A percentile compares a stretch with the other conserved stretches of the same genome.
Evolutionary conservation across 2,888 invertebrate genomes (phyloP).

Genomic region (Boloria selene): DNA sequence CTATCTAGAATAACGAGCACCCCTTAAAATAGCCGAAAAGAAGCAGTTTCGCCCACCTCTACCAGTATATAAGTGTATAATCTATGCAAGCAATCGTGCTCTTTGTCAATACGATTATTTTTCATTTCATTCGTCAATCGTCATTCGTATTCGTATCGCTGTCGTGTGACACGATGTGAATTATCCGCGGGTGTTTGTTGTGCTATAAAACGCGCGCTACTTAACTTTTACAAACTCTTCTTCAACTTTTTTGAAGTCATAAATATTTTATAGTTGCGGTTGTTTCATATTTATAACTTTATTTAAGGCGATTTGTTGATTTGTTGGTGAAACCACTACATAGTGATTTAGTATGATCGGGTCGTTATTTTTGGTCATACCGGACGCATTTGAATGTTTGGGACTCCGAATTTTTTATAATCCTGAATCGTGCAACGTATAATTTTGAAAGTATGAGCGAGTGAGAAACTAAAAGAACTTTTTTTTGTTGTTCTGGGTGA

Average conservation of each 20-base stretch:
- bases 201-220: constrained; percentile 27
- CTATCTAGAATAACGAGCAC: too few relatives aligned
- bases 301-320: constrained; percentile 20
- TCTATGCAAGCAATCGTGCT: too few relatives aligned
- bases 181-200: constrained; percentile 25
- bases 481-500: constrained; percentile 9
- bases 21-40: too few relatives aligned
- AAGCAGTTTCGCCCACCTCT: too few relatives aligned
- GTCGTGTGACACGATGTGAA: constrained; percentile 19
- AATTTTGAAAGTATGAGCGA: constrained; percentile 21
- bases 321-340: constrained; percentile 27
- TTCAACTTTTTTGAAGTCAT: constrained; percentile 6
- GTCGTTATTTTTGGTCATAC: constrained; percentile 44
- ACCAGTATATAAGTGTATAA: too few relatives aligned
- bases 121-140: constrained; percentile 19
- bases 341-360: constrained; percentile 40
- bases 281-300: constrained; percentile 18
- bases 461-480: constrained; percentile 15
- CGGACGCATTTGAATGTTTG: constrained; percentile 37
- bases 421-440: constrained; percentile 17
- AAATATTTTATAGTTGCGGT: constrained; percentile 16
- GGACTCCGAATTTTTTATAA: constrained; percentile 26
- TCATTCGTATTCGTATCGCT: constrained; percentile 24
- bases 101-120: constrained; percentile 27
- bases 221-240: constrained; percentile 25